Conservation (phyloP, 2,888 invertebrate species). For the Epirrhoe alternata region DNA sequence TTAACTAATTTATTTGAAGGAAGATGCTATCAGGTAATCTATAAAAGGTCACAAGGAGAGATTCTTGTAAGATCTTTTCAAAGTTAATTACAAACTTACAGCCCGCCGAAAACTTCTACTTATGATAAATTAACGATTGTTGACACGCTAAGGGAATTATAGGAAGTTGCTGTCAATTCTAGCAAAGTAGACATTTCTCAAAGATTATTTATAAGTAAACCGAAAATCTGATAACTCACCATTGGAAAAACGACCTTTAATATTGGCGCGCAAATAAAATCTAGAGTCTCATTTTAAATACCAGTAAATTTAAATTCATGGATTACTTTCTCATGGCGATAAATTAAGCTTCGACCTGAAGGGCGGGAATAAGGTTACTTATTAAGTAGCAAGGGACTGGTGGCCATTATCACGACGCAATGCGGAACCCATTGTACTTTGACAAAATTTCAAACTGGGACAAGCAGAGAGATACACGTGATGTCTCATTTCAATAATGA, state of each 20-base stretch:
- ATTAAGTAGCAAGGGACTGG: constrained; percentile 24
- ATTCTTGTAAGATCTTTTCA: constrained; percentile 1
- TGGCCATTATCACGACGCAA: constrained; percentile 22
- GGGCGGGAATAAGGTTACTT: constrained; percentile 24
- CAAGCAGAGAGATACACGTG: not conserved
- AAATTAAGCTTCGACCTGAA: constrained; percentile 22
- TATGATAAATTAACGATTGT: not conserved
- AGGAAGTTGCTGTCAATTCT: not conserved
- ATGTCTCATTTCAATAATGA: constrained; percentile 6
- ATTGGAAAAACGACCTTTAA: not conserved
- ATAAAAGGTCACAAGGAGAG: not conserved
- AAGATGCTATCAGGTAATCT: no score
- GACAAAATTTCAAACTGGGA: constrained; percentile 15
- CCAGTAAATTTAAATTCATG: constrained; percentile 7
- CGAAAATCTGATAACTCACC: not conserved
- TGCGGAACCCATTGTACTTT: constrained; percentile 30
- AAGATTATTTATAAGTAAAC: no score
- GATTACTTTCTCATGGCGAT: constrained; percentile 13
- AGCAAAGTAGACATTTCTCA: no score
- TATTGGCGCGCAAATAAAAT: not conserved
- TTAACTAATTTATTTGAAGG: no score
- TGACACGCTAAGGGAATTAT: not conserved
- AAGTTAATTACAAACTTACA: constrained; percentile 34
- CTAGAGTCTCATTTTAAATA: constrained; percentile 8
- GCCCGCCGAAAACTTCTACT: not conserved